Evolutionary conservation across 2,113 vertebrate genomes (phyloP), one percentile per base, ranked within the genome.

Genomic region (Ceuthmochares aereus): DNA sequence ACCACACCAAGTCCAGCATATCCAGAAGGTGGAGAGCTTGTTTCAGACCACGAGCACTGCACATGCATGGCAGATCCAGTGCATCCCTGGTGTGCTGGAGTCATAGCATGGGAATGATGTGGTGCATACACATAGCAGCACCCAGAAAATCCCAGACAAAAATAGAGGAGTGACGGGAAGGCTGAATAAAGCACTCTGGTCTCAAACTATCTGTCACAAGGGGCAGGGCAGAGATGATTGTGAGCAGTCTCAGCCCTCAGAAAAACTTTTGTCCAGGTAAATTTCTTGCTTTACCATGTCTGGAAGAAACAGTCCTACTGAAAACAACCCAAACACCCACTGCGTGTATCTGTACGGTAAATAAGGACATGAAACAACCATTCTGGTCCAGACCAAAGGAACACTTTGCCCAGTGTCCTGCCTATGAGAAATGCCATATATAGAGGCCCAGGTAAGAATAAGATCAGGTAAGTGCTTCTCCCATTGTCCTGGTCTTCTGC

Each of bases 1-100:
- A 29, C 27, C 6, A 1, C 1, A 0, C 25, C 18, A 54, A 76
- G 12, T 15, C 7, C 47, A 45, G 54, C 1, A 0, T 10, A 54
- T 13, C 56, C 21, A 21, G 70, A 70, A 75, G 67, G 42, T 3
- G 7, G 32, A 12, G 10, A 68, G 6, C 14, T 79, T 52, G 49
- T 56, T 94, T 17, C 54, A 68, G 42, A 8, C 9, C 12, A 10
- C 36, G n/a, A 19, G 13, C 55, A 17, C 75, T 22, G 47, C 8
- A 7, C 1, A 1, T 4, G 19, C 12, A 15, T 26, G 54, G 23
- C 3, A 42, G 45, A 36, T 34, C 22, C 69, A 42, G n/a, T 3
- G 16, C 15, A 32, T 8, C 23, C 55, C 64, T 37, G 16, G 19
- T 9, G 45, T 3, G 15, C 47, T 34, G 42, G 29, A 34, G n/a